Percentiles rank a stretch among this genome's conserved stretches.
phyloP scores from a whole-genome alignment of 2,113 vertebrate species.

The Anguilla japonica region DNA sequence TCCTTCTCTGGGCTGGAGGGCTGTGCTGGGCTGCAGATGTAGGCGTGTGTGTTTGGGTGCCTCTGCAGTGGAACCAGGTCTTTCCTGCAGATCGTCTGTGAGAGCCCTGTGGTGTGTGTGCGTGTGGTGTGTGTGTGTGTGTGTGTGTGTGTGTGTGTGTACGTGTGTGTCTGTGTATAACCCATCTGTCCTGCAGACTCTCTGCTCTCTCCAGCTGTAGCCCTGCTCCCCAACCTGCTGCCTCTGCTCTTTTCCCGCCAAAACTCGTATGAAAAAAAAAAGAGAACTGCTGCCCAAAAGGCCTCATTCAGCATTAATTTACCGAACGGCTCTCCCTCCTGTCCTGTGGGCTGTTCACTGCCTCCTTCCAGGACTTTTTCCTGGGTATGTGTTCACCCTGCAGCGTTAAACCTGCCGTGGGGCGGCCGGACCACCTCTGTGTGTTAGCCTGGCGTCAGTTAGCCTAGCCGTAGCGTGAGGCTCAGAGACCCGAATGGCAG shows the following conservation, averaged over 20 bases:
- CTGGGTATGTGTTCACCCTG: neutral
- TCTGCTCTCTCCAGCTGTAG: neutral
- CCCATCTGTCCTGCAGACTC: neutral
- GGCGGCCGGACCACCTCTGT: neutral
- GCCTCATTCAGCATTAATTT: slow-evolving; percentile 4
- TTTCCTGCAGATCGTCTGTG: too few species aligned
- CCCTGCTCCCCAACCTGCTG: slow-evolving; percentile 3
- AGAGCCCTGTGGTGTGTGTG: neutral
- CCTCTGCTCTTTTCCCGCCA: slow-evolving; percentile 6
- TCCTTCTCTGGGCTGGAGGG: too few species aligned
- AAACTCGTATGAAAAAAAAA: slow-evolving; percentile 2
- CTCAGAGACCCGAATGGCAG: too few species aligned
- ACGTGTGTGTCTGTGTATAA: neutral
- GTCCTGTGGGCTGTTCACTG: neutral
- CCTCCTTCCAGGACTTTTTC: too few species aligned
- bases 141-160: slow-evolving; percentile 10
- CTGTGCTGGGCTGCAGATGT: too few species aligned
- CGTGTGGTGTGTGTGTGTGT: neutral
- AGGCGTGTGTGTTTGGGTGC: too few species aligned
- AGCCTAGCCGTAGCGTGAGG: too few species aligned
- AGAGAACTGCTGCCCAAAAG: neutral
- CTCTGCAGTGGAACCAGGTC: too few species aligned
- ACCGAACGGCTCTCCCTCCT: neutral
- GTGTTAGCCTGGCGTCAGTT: neutral
- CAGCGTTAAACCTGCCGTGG: neutral